A percentile compares a stretch with the other conserved stretches of the same genome.
Conservation (phyloP, 2,888 invertebrate genomes). For the Smittia sp. region DNA sequence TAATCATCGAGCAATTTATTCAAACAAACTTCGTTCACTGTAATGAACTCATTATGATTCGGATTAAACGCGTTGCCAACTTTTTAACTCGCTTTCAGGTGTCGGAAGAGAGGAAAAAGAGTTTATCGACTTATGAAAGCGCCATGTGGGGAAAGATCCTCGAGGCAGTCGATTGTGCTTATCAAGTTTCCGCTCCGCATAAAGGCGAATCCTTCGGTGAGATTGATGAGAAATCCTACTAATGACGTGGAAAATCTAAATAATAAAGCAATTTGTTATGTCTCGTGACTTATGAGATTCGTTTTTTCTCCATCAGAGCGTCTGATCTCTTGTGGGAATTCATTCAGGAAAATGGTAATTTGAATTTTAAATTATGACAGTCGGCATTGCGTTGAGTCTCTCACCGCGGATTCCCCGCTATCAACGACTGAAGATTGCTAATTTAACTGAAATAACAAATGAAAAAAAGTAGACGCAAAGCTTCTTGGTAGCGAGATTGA, state of each 20-base stretch:
- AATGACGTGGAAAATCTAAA: constrained; percentile 40
- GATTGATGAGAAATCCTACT: constrained; percentile 35
- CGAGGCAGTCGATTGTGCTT: neutral
- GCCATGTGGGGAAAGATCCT: neutral
- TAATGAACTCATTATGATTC: constrained; percentile 8
- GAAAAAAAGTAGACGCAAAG: constrained; percentile 2
- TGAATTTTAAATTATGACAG: constrained; percentile 37
- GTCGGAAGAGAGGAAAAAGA: neutral
- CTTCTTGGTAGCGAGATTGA: neutral
- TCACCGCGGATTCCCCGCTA: neutral
- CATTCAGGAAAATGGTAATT: constrained; percentile 10
- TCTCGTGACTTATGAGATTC: constrained; percentile 30
- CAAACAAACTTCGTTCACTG: neutral
- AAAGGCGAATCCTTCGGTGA: neutral
- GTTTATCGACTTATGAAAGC: neutral
- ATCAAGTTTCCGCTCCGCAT: neutral
- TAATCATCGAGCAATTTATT: neutral
- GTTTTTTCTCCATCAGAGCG: neutral
- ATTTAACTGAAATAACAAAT: constrained; percentile 23
- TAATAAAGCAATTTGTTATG: constrained; percentile 40
- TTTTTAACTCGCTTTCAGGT: constrained; percentile 10
- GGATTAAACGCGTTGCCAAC: neutral
- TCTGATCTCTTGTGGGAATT: constrained; percentile 29
- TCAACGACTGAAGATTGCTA: neutral
- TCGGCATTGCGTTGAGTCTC: neutral